phyloP scores from a whole-genome alignment of 2,797 vertebrate species.

The Phataginus tricuspis region DNA sequence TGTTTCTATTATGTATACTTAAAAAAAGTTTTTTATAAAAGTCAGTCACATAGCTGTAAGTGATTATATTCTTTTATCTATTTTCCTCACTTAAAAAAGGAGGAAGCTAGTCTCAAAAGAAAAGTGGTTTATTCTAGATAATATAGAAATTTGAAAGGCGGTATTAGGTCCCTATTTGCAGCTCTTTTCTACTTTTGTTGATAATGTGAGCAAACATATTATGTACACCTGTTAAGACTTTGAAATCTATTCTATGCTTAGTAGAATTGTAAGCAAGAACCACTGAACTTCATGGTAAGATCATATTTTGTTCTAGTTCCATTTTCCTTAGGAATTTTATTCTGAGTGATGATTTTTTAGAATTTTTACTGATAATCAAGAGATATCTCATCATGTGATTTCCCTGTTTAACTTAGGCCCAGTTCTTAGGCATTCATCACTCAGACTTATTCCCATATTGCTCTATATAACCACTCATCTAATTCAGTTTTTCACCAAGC shows the following conservation, averaged over 20 bases:
- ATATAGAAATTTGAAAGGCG: neutral
- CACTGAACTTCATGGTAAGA: neutral
- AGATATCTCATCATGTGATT: neutral
- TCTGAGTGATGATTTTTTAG: neutral
- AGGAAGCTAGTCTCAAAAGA: neutral
- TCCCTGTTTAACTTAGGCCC: neutral
- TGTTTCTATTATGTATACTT: neutral
- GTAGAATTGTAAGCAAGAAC: neutral
- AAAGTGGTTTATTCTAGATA: neutral
- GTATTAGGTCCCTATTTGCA: neutral
- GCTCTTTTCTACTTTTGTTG: neutral
- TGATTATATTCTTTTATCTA: neutral
- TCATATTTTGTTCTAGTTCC: neutral
- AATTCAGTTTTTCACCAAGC: neutral
- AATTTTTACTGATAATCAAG: neutral
- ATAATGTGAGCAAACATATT: neutral
- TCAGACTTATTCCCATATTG: too few species aligned
- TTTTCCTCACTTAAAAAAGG: neutral
- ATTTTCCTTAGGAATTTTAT: neutral
- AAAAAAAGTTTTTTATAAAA: neutral
- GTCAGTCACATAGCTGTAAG: neutral
- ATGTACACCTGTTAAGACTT: neutral
- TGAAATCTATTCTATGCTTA: neutral
- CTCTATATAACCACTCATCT: neutral
- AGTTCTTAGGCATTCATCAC: neutral